A percentile compares a stretch with the other conserved stretches of the same genome.
These are phyloP conservation scores for Sitobion miscanthi DNA, from an alignment of 1,140 invertebrate genomes.

Conservation along the genomic window DNA sequence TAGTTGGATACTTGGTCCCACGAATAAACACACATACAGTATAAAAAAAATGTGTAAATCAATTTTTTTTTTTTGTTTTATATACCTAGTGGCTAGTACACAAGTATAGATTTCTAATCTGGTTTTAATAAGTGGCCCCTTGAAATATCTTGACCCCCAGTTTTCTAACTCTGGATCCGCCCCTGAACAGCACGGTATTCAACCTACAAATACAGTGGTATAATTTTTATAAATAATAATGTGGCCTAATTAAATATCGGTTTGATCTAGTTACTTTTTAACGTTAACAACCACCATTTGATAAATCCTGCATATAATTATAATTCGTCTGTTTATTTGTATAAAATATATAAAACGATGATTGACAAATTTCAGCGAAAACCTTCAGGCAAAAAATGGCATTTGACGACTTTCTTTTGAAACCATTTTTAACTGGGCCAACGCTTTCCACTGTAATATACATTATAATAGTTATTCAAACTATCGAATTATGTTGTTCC, in stretches of 20 bases:
- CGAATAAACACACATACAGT: too few species aligned
- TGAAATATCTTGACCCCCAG: too few species aligned
- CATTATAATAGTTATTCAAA: not conserved
- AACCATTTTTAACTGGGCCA: not conserved
- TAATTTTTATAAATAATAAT: not conserved
- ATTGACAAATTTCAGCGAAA: not conserved
- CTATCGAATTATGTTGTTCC: constrained; percentile 9
- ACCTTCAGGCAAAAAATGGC: not conserved
- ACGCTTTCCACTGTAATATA: not conserved
- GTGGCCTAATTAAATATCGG: not conserved
- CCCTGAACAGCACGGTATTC: not conserved
- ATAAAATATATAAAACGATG: not conserved
- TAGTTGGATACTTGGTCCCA: too few species aligned
- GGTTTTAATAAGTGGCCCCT: too few species aligned
- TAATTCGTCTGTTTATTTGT: not conserved
- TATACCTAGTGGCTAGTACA: too few species aligned
- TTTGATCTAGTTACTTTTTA: not conserved
- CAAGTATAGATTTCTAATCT: too few species aligned
- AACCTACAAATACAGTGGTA: not conserved
- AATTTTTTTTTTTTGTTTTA: too few species aligned
- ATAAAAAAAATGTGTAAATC: too few species aligned
- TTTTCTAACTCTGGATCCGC: too few species aligned
- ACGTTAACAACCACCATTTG: not conserved
- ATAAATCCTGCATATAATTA: not conserved
- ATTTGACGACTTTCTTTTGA: not conserved